Base-by-base conservation (phyloP, 2,113 vertebrate genomes). In the Jacana jacana region DNA sequence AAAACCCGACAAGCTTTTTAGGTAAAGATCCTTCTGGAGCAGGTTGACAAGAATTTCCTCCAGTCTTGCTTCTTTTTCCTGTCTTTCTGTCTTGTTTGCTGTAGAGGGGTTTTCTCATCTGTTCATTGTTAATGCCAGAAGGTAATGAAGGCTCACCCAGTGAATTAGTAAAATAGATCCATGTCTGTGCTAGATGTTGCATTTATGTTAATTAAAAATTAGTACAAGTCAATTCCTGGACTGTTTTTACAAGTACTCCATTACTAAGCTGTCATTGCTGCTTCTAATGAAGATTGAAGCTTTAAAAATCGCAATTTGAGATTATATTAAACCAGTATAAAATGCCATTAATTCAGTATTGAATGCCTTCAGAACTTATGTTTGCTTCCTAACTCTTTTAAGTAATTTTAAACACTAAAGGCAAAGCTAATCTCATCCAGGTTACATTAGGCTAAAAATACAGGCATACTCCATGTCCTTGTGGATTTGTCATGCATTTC, bases 161-260 rank as follows among this genome's bases (percentile, higher is more conserved):
- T 54, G 39, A 89, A 75, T 75, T 68, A 81, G n/a, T 68, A 39
- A 52, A 95, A 76, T 57, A 89, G 73, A 72, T 89, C 35, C 4
- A 0, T 42, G 40, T 78, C 54, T 88, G 48, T 85, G 60, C 10
- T 78, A 31, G 31, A 27, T 83, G 27, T 69, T 95, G 35, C 35
- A 60, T 86, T 89, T 77, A n/a, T 81, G 68, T 71, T 96, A 71
- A 90, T 80, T 81, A 70, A 91, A 84, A 90, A 77, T 78, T 13
- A 75, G 35, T 75, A 16, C 54, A 65, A 68, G 31, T 83, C 80
- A 85, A 24, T 88, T 91, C n/a, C 51, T 78, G 55, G 30, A 25
- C 60, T 83, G 10, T 71, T 93, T 89, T 70, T 80, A 72, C 22
- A 71, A 46, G 71, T 90, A 66, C 42, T 39, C 60, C 18, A 9